Base-by-base conservation (phyloP, 2,888 invertebrate species). In the Acanthosoma haemorrhoidale region DNA sequence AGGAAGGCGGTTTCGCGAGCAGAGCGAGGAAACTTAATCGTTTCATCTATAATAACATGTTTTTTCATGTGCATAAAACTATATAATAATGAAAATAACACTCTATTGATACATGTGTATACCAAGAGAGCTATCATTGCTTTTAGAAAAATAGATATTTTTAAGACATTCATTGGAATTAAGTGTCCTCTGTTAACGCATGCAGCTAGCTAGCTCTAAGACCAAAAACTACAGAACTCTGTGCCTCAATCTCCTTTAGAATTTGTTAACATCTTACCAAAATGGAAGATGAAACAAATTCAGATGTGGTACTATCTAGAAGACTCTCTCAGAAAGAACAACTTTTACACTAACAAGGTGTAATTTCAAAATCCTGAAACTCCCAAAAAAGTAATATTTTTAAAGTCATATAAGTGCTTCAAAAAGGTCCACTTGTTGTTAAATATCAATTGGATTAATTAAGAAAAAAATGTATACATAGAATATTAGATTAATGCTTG, bases 21-120 rank as follows among this genome's bases (percentile, higher is more conserved):
- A 32, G 59, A 15, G 16, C 39, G 39, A 64, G 41, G 39, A 36
- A 25, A 64, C 39, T 64, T 64, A 64, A 64, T 29, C 13, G 18
- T 41, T 11, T n/a, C 11, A 34, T 18, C 21, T 38, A 25, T 41
- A 41, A 41, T 9, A 4, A 41, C 16, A 11, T 6, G 16, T 15
- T 15, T 13, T 9, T 5, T 41, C 5, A n/a, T 13, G 41, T 41
- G 16, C 5, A 8, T 18, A 58, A 58, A 21, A 41, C 11, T 8
- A 41, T 29, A 16, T 11, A 63, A 63, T 21, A 39, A 39, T 4
- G 25, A 25, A 38, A 32, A 18, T 18, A 31, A 66, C 31, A 21
- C 39, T 67, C 67, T 67, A 29, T 67, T 57, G 32, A 57, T 67
- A 57, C 67, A 67, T 31, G n/a, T 21, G 31, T 67, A 51, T 34